Evolutionary conservation across 2,797 vertebrate genomes (phyloP), one percentile per base, ranked within the genome.

Genomic region (Hylomyscus alleni): DNA sequence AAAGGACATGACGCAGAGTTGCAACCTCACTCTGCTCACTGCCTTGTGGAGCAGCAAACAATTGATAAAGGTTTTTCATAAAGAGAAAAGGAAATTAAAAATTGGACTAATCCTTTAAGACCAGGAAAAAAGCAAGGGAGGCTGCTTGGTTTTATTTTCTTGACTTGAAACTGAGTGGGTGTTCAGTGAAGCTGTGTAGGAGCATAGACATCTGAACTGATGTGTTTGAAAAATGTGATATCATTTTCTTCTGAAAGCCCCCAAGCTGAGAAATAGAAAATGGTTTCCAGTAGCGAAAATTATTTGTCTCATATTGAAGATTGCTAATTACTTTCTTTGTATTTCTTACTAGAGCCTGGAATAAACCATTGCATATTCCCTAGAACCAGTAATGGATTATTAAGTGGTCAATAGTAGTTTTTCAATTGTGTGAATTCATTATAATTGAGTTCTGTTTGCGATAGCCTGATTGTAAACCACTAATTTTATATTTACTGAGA

Each of bases 221-320:
- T 92, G 93, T 89, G 31, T 95, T 95, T 96, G 86, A 87, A 54
- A 54, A 96, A 76, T 95, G 96, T 97, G 24, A 84, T 95, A 94
- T 72, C n/a, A 19, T 91, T 97, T 90, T 93, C 54, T 95, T 75
- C 90, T 88, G 60, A 94, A 95, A 91, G 67, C 17, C 87, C 52
- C 17, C 65, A 96, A 95, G 95, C 78, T 76, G 95, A 96, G 54
- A 96, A 93, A 72, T 92, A 89, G 4, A 95, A 95, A 97, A 90
- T 96, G 50, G 85, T 93, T 94, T 40, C 84, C 44, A 86, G 67
- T 67, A 89, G 56, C 80, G 67, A 96, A 93, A 95, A 96, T 87
- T 95, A 81, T 76, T 90, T 97, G 77, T 91, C 29, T 87, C n/a
- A n/a, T 87, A 69, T 82, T 60, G 69, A 24, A 5, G 87, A 56